Conservation (phyloP, 2,888 invertebrate species). For the Eilema sororculum region DNA sequence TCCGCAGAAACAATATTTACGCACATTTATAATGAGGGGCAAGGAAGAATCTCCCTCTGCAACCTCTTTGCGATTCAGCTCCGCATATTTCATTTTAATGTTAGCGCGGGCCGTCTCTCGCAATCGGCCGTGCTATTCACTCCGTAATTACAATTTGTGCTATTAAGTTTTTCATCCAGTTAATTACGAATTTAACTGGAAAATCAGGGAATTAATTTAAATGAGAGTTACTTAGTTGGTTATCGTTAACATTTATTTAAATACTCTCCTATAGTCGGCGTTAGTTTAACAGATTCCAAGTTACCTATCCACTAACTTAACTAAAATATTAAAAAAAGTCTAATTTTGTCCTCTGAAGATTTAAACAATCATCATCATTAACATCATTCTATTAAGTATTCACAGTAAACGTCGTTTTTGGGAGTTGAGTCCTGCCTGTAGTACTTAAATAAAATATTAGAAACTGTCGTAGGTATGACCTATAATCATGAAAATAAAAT, state of each 20-base stretch:
- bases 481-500: too few relatives aligned
- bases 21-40: constrained; percentile 70
- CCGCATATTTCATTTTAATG: constrained; percentile 73
- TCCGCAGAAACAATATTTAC: constrained; percentile 73
- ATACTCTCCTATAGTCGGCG: too few relatives aligned
- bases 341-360: too few relatives aligned
- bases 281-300: too few relatives aligned
- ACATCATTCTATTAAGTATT: too few relatives aligned
- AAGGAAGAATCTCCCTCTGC: constrained; percentile 43
- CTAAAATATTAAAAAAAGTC: too few relatives aligned
- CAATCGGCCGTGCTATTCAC: constrained; percentile 26
- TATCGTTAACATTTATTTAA: constrained; percentile 67
- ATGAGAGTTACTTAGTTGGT: constrained; percentile 43
- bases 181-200: constrained; percentile 42
- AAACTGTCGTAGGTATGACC: too few relatives aligned
- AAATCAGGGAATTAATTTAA: constrained; percentile 45
- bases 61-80: constrained; percentile 58
- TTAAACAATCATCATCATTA: too few relatives aligned
- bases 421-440: too few relatives aligned
- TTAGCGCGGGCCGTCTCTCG: constrained; percentile 32
- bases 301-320: too few relatives aligned
- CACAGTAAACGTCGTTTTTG: too few relatives aligned
- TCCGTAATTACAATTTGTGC: constrained; percentile 50
- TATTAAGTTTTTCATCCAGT: constrained; percentile 47
- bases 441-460: too few relatives aligned